phyloP scores from a whole-genome alignment of 2,113 vertebrate genomes.

The Paramormyrops kingsleyae region DNA sequence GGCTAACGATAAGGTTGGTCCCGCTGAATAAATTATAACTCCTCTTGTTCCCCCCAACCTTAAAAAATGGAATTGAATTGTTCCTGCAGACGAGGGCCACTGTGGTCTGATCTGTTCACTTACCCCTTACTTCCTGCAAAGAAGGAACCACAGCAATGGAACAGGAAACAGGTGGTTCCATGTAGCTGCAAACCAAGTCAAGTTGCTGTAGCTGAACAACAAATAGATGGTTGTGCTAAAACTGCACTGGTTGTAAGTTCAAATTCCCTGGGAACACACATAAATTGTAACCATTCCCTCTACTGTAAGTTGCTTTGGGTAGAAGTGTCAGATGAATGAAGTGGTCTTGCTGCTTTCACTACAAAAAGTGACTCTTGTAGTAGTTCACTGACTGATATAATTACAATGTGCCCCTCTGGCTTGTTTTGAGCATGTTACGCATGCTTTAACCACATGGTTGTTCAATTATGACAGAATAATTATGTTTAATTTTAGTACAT shows the following conservation, averaged over 20 bases:
- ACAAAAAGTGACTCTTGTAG: not conserved
- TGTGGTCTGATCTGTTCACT: not conserved
- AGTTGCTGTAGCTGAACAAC: not conserved
- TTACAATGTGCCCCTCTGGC: not conserved
- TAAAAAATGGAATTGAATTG: not conserved
- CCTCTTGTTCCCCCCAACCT: not conserved
- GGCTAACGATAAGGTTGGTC: not conserved
- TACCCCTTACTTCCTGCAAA: not conserved
- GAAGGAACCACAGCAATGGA: not conserved
- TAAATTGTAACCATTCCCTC: not conserved
- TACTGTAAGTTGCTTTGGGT: not conserved
- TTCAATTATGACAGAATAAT: not conserved
- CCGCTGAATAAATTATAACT: not conserved
- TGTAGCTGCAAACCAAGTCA: not conserved
- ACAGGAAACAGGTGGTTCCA: not conserved
- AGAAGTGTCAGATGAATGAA: not conserved
- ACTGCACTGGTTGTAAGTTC: not conserved
- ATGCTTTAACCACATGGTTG: not conserved
- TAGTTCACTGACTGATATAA: not conserved
- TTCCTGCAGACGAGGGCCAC: not conserved
- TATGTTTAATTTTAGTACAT: not conserved
- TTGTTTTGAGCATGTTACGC: not conserved
- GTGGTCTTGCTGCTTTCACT: not conserved
- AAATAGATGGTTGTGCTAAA: not conserved
- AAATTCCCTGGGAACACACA: not conserved